Evolutionary conservation across 2,888 invertebrate genomes (phyloP), one percentile per base, ranked within the genome.

Genomic region (Pterostichus madidus): DNA sequence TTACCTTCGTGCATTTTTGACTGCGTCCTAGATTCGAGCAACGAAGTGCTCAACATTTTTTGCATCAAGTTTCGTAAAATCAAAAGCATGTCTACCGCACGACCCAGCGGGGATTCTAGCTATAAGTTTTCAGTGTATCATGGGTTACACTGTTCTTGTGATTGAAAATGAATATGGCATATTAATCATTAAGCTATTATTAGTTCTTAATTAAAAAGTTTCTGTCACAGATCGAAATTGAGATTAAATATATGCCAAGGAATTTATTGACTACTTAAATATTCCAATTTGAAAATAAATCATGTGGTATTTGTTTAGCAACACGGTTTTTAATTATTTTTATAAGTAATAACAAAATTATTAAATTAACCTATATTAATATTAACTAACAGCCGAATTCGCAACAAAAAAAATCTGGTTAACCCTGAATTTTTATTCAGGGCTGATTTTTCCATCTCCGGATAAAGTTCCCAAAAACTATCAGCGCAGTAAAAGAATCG

Each of bases 151-250:
- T 64, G 31, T 68, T 68, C 39, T 39, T 31, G 32, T 71, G 71
- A 46, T 71, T 71, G 46, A 46, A 71, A 46, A 39, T 10, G 71
- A 44, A 71, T 44, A n/a, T 71, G 71, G 24, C 71, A 46, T 46
- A 46, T 71, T 46, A 71, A 71, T 71, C 71, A 71, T 71, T 71
- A n/a, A 24, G 17, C 24, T 71, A 71, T 71, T 71, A 71, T 71
- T 71, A 71, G 71, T 49, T 24, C 46, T 71, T 71, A 71, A 71
- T 71, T 71, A 71, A 71, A 46, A 71, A 44, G 17, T 46, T 17
- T 71, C 71, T 46, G 71, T 71, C 71, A 71, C 71, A 31, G 68
- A 68, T 46, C 71, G 46, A 71, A 46, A 71, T 71, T 46, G 44
- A 46, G 46, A 71, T 71, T 17, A 68, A 71, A 46, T 71, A 46